Base-by-base conservation (phyloP, 2,113 vertebrate genomes). In the Procavia capensis region DNA sequence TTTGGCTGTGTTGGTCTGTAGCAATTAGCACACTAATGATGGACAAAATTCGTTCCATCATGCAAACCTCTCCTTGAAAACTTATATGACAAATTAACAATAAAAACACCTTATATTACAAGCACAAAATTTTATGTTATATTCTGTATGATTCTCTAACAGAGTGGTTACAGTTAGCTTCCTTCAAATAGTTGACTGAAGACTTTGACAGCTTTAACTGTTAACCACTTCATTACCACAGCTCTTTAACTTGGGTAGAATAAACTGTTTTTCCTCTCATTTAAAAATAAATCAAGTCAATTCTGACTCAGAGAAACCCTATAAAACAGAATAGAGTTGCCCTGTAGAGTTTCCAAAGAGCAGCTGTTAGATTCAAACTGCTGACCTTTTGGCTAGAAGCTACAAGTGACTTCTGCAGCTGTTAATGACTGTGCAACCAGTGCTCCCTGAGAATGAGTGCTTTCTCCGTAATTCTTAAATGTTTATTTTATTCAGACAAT, bases 1-100 rank as follows among this genome's bases (percentile, higher is more conserved):
- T 98, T 98, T 98, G 98, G 90, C 97, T 97, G 79, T 96, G 94
- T 94, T 97, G 93, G 95, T 97, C 93, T 97, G 95, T 95, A 96
- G 85, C 88, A 96, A 98, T 98, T 98, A 97, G 85, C 95, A 93
- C 84, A 96, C 95, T 98, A 98, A 98, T 97, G 96, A 94, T 57
- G 92, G 96, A 97, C 68, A 96, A 97, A 97, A 92, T 98, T 98
- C 97, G 81, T 85, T 97, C 92, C 86, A 98, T 98, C 59, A 97
- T 97, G 57, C 45, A 92, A 85, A 97, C 59, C 70, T 87, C 22
- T 92, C 24, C 84, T 78, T 93, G 57, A 92, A 95, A 95, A 68
- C 14, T 61, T 94, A 79, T 86, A 81, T 80, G 31, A 59, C 75
- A 91, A 90, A 94, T 59, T 84, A 61, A 90, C 25, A 39, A 50